phyloP scores from a whole-genome alignment of 2,888 invertebrate genomes.

The Volucella inflata region DNA sequence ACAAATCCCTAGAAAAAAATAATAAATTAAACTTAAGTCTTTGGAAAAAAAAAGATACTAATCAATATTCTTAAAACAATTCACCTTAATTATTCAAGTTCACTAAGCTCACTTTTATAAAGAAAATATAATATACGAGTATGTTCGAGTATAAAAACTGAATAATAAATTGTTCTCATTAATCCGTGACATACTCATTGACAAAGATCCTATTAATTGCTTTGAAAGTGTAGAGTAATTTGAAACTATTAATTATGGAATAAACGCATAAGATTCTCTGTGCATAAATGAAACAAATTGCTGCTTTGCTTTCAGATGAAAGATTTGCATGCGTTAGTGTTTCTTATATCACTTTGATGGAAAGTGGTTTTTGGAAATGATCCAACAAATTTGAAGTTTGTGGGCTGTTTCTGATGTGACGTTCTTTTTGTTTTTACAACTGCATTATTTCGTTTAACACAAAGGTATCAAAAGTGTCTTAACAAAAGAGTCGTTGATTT shows the following conservation, averaged over 20 bases:
- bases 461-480: constrained; percentile 15
- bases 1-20: no score
- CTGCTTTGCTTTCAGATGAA: constrained; percentile 36
- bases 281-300: constrained; percentile 40
- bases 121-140: background rate
- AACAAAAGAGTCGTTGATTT: no score
- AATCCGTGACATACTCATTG: constrained; percentile 55
- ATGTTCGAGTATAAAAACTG: background rate
- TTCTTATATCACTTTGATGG: constrained; percentile 29
- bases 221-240: constrained; percentile 69
- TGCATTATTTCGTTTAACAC: constrained; percentile 23
- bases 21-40: no score
- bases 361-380: constrained; percentile 72
- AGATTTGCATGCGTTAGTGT: constrained; percentile 22
- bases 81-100: no score
- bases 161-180: constrained; percentile 51
- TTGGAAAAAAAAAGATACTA: no score
- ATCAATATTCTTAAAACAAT: no score
- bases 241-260: constrained; percentile 66
- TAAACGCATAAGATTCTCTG: constrained; percentile 35
- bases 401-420: constrained; percentile 24
- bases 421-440: background rate
- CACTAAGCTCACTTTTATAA: background rate
- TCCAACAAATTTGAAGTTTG: constrained; percentile 48
- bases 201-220: constrained; percentile 68